Evolutionary conservation across 2,888 invertebrate species (phyloP), one percentile per base, ranked within the genome.

Genomic region (Flexamia atlantica): DNA sequence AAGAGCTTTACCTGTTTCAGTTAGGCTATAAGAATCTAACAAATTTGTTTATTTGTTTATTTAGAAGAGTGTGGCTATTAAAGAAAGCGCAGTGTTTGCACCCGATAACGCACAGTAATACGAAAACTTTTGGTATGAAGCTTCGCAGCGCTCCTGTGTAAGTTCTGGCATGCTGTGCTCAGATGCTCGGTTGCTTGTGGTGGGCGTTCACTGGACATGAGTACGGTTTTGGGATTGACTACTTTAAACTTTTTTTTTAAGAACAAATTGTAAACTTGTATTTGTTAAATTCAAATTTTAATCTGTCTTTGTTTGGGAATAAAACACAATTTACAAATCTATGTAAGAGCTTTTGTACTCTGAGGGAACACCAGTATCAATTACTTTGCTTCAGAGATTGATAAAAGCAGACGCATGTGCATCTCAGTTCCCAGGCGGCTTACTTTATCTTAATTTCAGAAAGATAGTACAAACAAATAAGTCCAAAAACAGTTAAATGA

Each of bases 141-240:
- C 83, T 83, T 17, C 83, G 83, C 20, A 83, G 74, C 83, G 28
- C 53, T 57, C 70, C 53, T 25, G 72, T 72, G 83, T 83, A 83
- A 83, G 83, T 83, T 74, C 3, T 70, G 36, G 70, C 40, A 70
- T 70, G 70, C 36, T 20, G 40, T 1, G 70, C 20, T 70, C 30
- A 12, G n/a, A 3, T 23, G 40, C 40, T 70, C 30, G 23, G n/a
- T 1, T 23, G 40, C 40, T 70, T 70, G 70, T 40, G 70, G 70
- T 32, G 40, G 70, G 23, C 40, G 36, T 23, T 60, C 25, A 25
- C 9, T 23, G 3, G 20, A 4, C 23, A 32, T 70, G 40, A 36
- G 36, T 5, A 36, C 70, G 25, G 70, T 20, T 70, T 32, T 36
- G 40, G 36, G 70, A 30, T 17, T 68, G 68, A 28, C 23, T 10